phyloP scores from a whole-genome alignment of 2,113 vertebrate genomes.

The Odontesthes bonariensis region DNA sequence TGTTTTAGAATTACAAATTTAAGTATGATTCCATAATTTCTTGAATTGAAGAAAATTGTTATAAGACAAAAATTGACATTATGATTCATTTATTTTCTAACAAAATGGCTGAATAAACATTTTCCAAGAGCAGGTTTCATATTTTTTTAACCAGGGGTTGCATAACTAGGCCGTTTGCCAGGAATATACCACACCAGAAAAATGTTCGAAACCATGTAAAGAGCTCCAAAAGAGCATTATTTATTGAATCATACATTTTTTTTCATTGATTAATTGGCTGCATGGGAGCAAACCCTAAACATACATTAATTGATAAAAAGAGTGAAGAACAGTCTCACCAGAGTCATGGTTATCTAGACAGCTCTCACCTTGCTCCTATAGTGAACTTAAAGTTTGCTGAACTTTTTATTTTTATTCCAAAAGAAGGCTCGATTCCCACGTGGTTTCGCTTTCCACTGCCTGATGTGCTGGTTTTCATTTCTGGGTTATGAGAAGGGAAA shows the following conservation, averaged over 20 bases:
- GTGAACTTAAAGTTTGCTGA: conserved; percentile 66
- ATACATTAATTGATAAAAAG: not conserved
- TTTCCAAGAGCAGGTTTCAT: no score
- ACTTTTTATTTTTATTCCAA: conserved; percentile 72
- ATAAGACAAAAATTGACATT: no score
- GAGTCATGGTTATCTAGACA: conserved; percentile 48
- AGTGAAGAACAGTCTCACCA: conserved; percentile 20
- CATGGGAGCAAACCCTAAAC: not conserved
- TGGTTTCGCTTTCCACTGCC: conserved; percentile 43
- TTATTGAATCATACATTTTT: no score
- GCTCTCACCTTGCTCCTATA: conserved; percentile 44
- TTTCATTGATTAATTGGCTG: no score
- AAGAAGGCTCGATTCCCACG: conserved; percentile 39
- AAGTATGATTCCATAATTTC: no score
- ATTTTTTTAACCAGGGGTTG: no score
- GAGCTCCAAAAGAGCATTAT: no score
- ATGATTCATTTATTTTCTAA: no score
- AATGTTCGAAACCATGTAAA: not conserved
- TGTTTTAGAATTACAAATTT: no score
- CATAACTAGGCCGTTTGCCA: not conserved
- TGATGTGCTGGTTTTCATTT: conserved; percentile 62
- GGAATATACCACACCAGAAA: conserved; percentile 9
- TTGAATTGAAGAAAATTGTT: no score
- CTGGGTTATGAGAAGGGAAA: conserved; percentile 71
- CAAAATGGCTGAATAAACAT: no score